These are phyloP conservation scores for Physeter macrocephalus DNA, from an alignment of 2,113 vertebrate species.

Conservation along the genomic window DNA sequence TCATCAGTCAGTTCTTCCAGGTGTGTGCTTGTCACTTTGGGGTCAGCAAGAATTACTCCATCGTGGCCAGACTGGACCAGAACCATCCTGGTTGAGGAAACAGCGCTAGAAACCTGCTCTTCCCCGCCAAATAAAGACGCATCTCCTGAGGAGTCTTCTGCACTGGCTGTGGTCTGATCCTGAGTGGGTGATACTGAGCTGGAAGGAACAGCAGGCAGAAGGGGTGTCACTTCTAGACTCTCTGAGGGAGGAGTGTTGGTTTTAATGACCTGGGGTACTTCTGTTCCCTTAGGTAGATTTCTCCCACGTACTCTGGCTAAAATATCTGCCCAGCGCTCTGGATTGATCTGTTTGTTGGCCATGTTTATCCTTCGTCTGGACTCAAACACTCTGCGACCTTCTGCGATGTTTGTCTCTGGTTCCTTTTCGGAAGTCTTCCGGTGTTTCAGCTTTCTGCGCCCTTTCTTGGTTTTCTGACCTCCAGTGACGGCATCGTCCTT, in stretches of 20 bases:
- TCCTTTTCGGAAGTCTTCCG: conserved; percentile 75
- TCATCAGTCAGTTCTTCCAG: rapidly evolving
- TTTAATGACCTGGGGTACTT: conserved; percentile 26
- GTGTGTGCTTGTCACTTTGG: background rate
- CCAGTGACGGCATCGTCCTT: conserved; percentile 9
- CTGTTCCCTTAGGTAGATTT: conserved; percentile 73
- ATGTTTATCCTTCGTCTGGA: conserved; percentile 83
- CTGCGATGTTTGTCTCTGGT: conserved; percentile 69
- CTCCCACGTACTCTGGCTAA: conserved; percentile 89
- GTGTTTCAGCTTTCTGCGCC: conserved; percentile 73
- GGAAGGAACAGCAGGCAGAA: conserved; percentile 49
- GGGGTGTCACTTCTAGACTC: background rate
- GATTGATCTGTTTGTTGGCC: conserved; percentile 89
- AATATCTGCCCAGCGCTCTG: conserved; percentile 91
- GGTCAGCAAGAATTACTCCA: background rate
- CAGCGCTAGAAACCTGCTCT: conserved; percentile 64
- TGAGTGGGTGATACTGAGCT: rapidly evolving
- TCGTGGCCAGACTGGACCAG: background rate
- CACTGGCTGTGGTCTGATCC: background rate
- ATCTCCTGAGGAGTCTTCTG: conserved; percentile 77
- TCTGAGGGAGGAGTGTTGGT: background rate
- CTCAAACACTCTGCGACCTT: conserved; percentile 80
- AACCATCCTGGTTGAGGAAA: background rate
- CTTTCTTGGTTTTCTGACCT: conserved; percentile 68
- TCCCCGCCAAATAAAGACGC: conserved; percentile 50